phyloP scores from a whole-genome alignment of 1,140 invertebrate genomes.

The Drosophila dunni region DNA sequence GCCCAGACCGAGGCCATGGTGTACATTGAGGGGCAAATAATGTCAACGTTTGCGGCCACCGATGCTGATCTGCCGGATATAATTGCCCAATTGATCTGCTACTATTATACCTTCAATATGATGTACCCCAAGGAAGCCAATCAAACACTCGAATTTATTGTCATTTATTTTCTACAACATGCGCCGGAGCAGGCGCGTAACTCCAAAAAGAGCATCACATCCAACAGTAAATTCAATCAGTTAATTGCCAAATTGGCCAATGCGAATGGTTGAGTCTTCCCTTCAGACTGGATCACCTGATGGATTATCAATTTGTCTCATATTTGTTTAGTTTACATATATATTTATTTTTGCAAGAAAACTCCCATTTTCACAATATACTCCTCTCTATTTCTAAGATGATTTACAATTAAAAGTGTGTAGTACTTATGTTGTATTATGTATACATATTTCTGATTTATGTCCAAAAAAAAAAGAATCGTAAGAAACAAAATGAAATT shows the following conservation, averaged over 20 bases:
- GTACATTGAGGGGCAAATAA: conserved; percentile 73
- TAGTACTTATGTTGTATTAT: conserved; percentile 78
- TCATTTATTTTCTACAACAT: conserved; percentile 74
- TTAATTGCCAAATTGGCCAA: conserved; percentile 70
- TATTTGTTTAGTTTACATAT: conserved; percentile 72
- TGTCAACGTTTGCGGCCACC: conserved; percentile 55
- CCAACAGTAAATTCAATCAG: conserved; percentile 71
- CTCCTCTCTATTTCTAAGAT: conserved; percentile 63
- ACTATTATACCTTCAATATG: conserved; percentile 82
- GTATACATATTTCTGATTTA: conserved; percentile 75
- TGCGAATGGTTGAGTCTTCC: conserved; percentile 50
- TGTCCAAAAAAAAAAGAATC: conserved; percentile 18
- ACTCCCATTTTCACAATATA: conserved; percentile 62
- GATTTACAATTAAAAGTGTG: conserved; percentile 76
- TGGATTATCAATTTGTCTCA: conserved; percentile 11
- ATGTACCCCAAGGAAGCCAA: conserved; percentile 81
- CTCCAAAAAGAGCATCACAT: conserved; percentile 61
- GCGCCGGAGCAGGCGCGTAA: conserved; percentile 64
- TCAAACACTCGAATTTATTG: conserved; percentile 82
- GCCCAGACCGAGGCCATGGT: conserved; percentile 61
- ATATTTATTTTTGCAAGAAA: conserved; percentile 57
- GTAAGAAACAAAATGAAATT: no score
- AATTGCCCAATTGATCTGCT: conserved; percentile 75
- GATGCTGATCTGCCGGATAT: conserved; percentile 67
- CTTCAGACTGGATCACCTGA: background rate